These are phyloP conservation scores for Rhincodon typus DNA, from an alignment of 2,797 vertebrate species.

Conservation along the genomic window DNA sequence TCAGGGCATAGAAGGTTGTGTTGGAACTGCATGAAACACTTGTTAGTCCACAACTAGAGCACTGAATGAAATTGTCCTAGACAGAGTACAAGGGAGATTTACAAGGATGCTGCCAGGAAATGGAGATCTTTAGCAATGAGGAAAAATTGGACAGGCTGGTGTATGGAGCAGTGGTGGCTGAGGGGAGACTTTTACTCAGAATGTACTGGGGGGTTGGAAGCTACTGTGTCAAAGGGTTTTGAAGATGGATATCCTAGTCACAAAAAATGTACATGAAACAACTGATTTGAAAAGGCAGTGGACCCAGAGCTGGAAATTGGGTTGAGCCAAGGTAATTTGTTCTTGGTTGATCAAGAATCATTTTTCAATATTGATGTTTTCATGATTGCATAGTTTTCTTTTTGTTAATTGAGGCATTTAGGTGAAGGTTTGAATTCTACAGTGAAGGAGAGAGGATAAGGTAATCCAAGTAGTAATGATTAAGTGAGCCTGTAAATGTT, in stretches of 20 bases:
- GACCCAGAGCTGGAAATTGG: neutral
- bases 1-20: too few relatives aligned
- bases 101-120: too few relatives aligned
- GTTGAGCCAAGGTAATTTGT: neutral
- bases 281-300: neutral
- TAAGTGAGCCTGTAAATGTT: neutral
- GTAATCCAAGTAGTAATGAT: neutral
- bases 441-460: neutral
- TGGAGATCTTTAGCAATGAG: too few relatives aligned
- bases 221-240: neutral
- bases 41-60: too few relatives aligned
- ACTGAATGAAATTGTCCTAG: too few relatives aligned
- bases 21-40: too few relatives aligned
- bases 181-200: neutral
- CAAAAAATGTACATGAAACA: neutral
- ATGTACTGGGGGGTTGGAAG: neutral
- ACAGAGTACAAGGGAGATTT: too few relatives aligned
- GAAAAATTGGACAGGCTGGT: too few relatives aligned
- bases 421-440: neutral
- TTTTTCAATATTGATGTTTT: neutral
- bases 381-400: neutral
- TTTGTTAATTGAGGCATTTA: neutral
- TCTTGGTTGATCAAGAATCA: too few relatives aligned
- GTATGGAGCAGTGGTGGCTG: too few relatives aligned
- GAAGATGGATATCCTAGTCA: neutral